Evolutionary conservation across 2,797 vertebrate genomes (phyloP), one percentile per base, ranked within the genome.

Genomic region (Periparus ater): DNA sequence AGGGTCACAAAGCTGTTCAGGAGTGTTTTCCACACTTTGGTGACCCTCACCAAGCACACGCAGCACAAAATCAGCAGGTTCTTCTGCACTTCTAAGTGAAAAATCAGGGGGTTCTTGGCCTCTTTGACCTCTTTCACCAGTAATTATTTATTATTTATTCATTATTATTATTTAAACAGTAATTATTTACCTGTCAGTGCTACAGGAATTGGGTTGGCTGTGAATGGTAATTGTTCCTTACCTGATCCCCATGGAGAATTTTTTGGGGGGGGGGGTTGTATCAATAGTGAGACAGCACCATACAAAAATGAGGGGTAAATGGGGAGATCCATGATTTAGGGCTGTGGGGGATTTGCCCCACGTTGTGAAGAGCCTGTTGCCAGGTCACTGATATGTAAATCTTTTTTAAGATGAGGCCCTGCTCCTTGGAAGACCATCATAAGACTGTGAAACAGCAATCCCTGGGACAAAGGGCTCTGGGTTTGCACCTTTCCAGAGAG

Each of bases 281-380:
- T 1, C 0, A 0, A 58, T 2, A 81, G 47, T 1, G 4, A 81
- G 29, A 38, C 8, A 79, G 20, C n/a, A 51, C 29, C 0, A 0
- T 27, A 45, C 17, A 47, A 78, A 94, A 84, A 25, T 3, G 63
- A 79, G 32, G 17, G 29, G 1, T 13, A 60, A 40, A 42, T 17
- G 16, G 20, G 26, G 18, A 1, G 0, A n/a, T 27, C 40, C 13
- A 4, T 7, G 14, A 70, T 27, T 77, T 42, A 38, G 14, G 42
- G 20, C 38, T 62, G 11, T 11, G 34, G 75, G 20, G 19, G 22
- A 34, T 5, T 27, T 14, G 29, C 32, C n/a, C 21, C 18, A 22
- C 18, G 32, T 30, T 26, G 32, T 32, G 63, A 55, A 79, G 34
- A 58, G 17, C n/a, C 45, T 54, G 8, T n/a, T 67, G 27, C 23